A percentile compares a stretch with the other conserved stretches of the same genome.
Evolutionary conservation across 2,797 vertebrate genomes (phyloP).

Genomic region (Anguilla marmorata): DNA sequence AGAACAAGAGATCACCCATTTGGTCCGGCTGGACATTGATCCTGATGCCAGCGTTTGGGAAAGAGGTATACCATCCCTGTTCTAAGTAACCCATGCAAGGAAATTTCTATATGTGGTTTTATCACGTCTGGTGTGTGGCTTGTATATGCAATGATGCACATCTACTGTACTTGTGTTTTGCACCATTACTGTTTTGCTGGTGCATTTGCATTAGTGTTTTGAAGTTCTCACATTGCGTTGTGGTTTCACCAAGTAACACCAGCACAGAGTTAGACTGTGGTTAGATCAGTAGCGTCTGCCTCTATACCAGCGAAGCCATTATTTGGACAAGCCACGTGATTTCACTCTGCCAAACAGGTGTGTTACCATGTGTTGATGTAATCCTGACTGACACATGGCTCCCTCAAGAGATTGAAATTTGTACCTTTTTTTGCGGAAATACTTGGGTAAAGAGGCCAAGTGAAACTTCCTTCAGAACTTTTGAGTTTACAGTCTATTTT

Average conservation of each 20-base stretch:
- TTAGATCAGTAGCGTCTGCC: neutral
- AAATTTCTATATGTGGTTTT: neutral
- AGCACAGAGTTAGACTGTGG: neutral
- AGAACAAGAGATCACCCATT: neutral
- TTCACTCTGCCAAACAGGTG: neutral
- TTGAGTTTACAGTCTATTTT: neutral
- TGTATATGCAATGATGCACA: neutral
- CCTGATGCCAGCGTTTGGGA: neutral
- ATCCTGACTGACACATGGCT: neutral
- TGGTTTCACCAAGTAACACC: neutral
- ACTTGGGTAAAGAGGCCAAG: neutral
- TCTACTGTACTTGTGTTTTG: neutral
- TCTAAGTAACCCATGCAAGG: neutral
- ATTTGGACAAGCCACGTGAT: neutral
- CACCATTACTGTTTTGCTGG: neutral
- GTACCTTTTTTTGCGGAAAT: neutral
- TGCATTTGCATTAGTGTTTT: neutral
- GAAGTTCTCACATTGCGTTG: neutral
- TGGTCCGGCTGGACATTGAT: slow-evolving; percentile 13
- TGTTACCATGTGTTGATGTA: neutral
- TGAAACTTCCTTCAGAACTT: neutral
- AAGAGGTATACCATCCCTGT: neutral
- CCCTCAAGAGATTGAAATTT: neutral
- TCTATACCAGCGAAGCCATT: neutral
- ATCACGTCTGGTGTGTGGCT: neutral